phyloP scores from a whole-genome alignment of 2,797 vertebrate species.

The Lagorchestes hirsutus region DNA sequence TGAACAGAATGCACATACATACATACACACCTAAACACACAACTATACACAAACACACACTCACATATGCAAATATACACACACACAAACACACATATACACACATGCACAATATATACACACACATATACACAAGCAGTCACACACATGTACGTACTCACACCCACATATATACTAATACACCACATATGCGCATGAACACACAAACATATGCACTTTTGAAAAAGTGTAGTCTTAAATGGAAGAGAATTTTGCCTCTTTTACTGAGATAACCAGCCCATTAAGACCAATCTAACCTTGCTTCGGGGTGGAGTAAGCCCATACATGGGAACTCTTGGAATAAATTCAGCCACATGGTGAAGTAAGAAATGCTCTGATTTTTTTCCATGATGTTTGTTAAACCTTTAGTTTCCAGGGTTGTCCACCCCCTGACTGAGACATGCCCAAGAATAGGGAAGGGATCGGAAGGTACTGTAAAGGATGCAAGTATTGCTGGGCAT shows the following conservation, averaged over 20 bases:
- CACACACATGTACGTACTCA: background rate
- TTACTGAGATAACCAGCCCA: background rate
- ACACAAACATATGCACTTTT: background rate
- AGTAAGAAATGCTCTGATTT: background rate
- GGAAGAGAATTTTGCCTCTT: background rate
- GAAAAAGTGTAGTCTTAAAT: background rate
- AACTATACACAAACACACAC: background rate
- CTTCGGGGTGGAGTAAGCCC: background rate
- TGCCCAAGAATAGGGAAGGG: background rate
- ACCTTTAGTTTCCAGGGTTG: background rate
- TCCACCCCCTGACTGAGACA: background rate
- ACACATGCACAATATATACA: background rate
- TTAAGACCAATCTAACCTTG: background rate
- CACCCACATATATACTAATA: too few relatives aligned
- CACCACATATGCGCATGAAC: background rate
- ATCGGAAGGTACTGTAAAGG: background rate
- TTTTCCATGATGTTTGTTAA: background rate
- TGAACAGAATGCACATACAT: background rate
- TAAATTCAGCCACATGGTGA: background rate
- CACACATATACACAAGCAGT: too few relatives aligned
- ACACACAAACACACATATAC: too few relatives aligned
- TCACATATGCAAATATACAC: background rate
- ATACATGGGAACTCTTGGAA: background rate
- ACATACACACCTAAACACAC: background rate
- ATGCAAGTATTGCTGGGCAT: background rate